These are phyloP conservation scores for Cheirogaleus major DNA, from an alignment of 2,797 vertebrate species.

Conservation along the genomic window DNA sequence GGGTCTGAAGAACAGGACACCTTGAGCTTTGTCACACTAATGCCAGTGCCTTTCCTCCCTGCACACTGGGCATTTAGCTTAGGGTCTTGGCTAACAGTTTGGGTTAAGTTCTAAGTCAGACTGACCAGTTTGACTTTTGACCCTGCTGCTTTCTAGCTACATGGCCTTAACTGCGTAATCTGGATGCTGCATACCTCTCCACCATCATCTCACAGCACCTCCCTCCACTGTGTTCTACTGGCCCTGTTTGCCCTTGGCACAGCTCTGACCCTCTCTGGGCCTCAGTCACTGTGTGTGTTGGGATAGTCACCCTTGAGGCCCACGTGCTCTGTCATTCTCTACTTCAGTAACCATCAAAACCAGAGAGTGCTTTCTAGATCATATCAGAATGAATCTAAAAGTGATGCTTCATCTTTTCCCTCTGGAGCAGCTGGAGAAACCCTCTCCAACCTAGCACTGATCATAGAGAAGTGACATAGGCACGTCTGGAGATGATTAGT, in stretches of 20 bases:
- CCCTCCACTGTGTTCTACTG: neutral
- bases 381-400: neutral
- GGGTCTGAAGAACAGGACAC: neutral
- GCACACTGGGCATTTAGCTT: neutral
- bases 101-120: constrained; percentile 12
- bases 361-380: neutral
- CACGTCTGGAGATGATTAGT: neutral
- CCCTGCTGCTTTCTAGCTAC: neutral
- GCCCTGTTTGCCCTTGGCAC: neutral
- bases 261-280: neutral
- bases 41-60: neutral
- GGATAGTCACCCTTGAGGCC: neutral
- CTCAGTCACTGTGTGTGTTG: neutral
- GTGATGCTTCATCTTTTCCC: constrained; percentile 23
- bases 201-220: neutral
- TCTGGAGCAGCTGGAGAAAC: neutral
- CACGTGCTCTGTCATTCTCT: neutral
- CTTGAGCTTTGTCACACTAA: neutral
- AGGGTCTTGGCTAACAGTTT: neutral
- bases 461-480: neutral
- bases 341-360: neutral
- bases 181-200: neutral
- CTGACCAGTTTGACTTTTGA: neutral
- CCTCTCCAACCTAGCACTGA: neutral
- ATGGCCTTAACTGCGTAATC: neutral